These are phyloP conservation scores for Nesometra sesokonis DNA, from an alignment of 35 echinoderm and acorn worm species.

Conservation along the genomic window DNA sequence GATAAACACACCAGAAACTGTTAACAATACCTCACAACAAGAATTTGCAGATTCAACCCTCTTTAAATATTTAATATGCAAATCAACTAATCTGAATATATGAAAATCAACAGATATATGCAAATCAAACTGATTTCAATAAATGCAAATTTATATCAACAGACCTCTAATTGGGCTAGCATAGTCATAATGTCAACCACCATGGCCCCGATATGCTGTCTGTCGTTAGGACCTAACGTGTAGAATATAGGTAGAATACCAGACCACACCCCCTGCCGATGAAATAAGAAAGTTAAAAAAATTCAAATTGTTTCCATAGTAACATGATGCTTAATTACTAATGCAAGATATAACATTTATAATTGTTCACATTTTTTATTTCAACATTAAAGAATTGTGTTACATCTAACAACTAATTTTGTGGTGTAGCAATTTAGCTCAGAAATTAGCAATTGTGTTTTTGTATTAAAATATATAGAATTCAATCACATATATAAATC, in stretches of 20 bases:
- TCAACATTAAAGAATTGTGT: no score
- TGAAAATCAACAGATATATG: no score
- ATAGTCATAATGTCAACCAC: slow-evolving; percentile 98
- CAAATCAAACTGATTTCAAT: slow-evolving; percentile 48
- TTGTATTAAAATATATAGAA: no score
- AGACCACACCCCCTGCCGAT: slow-evolving; percentile 81
- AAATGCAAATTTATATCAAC: neutral
- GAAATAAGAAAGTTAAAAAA: neutral
- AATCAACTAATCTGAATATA: no score
- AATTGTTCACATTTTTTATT: no score
- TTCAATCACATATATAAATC: no score
- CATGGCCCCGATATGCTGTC: slow-evolving; percentile 80
- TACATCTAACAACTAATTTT: no score
- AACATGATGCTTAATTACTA: no score
- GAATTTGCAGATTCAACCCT: neutral
- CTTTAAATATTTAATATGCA: neutral
- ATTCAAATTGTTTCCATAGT: neutral
- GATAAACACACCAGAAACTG: neutral
- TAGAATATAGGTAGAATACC: slow-evolving; percentile 81
- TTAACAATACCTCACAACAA: neutral
- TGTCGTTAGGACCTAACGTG: slow-evolving; percentile 59
- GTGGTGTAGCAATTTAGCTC: no score
- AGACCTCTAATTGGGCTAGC: slow-evolving; percentile 91
- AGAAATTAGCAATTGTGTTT: no score
- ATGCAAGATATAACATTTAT: no score